Base-by-base conservation (phyloP, 2,797 vertebrate genomes). In the Alcedo atthis region DNA sequence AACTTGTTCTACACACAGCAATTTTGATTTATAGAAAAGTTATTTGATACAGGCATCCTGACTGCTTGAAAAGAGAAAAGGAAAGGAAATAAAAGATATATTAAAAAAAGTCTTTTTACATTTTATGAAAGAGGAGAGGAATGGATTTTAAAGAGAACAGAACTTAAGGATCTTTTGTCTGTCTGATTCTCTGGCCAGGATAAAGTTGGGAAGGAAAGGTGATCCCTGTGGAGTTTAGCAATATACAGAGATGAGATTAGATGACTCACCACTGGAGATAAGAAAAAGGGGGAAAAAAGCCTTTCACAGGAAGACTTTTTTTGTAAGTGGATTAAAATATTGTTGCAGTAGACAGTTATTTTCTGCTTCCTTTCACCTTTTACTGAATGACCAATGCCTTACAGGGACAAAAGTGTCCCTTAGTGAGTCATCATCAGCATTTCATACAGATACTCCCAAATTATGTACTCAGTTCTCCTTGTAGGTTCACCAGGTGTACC, bases 201-300 rank as follows among this genome's bases (percentile, higher is more conserved):
- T 95, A 90, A 87, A 74, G 79, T 93, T 96, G 64, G 89, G 78
- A 96, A 93, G 87, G 95, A 96, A 96, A 93, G 94, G 91, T 78
- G 82, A 92, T 93, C 77, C 94, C 95, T 94, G 87, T 85, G 88
- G 96, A 97, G 88, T 92, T 88, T 71, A 81, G 90, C 81, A 96
- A 95, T 92, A 97, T 90, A 96, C 87, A 95, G 94, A 91, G 84
- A 95, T 26, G 67, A 93, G 88, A 95, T 94, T 85, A 94, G 85
- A 95, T 97, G 88, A 96, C 74, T 92, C 89, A 93, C 75, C 83
- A 80, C 83, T 86, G 55, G 70, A 93, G 37, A 95, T 88, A 93
- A 33, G 68, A 96, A 94, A 94, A 94, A 91, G 83, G 77, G 63
- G 63, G 63, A 66, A 91, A 93, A 96, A 94, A 57, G 20, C 42